A percentile compares a stretch with the other conserved stretches of the same genome.
These are phyloP conservation scores for Nemurella pictetii DNA, from an alignment of 2,888 invertebrate genomes.

Conservation along the genomic window DNA sequence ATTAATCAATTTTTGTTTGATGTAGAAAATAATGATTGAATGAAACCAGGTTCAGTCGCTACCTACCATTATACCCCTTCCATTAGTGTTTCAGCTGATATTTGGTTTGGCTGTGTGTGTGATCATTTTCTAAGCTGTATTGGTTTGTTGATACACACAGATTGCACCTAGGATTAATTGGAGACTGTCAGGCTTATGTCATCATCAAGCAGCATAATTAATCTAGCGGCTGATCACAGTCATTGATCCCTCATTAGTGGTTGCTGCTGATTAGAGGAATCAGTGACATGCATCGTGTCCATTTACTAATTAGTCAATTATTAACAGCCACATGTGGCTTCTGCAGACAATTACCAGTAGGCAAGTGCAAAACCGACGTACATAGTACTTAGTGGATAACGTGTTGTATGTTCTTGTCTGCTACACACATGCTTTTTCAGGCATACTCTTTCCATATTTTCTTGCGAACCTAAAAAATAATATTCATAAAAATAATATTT, in stretches of 20 bases:
- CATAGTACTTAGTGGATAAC: neutral
- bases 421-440: too few relatives aligned
- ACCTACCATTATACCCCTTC: too few relatives aligned
- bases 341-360: neutral
- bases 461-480: too few relatives aligned
- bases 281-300: neutral
- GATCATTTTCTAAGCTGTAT: neutral
- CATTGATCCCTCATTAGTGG: constrained; percentile 30
- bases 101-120: neutral
- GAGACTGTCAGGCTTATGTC: neutral
- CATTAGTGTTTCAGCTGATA: too few relatives aligned
- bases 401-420: neutral
- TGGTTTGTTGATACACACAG: neutral
- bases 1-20: too few relatives aligned
- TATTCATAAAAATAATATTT: too few relatives aligned
- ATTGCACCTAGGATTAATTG: neutral
- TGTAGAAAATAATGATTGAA: too few relatives aligned
- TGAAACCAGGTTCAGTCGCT: too few relatives aligned
- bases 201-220: neutral
- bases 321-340: neutral
- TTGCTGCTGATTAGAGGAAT: constrained; percentile 29
- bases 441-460: too few relatives aligned
- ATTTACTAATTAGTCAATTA: constrained; percentile 11
- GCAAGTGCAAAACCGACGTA: neutral
- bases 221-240: neutral